Base-by-base conservation (phyloP, 2,888 invertebrate species). In the Agonopterix subpropinquella region DNA sequence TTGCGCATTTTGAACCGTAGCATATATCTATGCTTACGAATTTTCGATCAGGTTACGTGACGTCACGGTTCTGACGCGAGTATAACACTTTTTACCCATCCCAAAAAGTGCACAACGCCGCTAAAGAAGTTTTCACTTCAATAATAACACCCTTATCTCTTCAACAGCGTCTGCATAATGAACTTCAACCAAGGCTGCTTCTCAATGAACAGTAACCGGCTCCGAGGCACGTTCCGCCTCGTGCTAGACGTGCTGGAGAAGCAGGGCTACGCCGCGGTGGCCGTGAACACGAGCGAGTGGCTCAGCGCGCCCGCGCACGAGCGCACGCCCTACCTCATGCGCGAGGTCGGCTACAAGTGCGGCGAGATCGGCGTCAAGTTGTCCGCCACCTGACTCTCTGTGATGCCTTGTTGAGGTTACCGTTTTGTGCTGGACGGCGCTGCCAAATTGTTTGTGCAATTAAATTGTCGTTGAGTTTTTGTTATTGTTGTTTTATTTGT, bases 271-370 rank as follows among this genome's bases (percentile, higher is more conserved):
- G 80, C 80, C 0, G 83, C 91, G 0, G 84, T 93, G 1, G 79
- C 90, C 0, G 67, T 94, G 45, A 89, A 90, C 62, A 58, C 80
- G 10, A 67, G 63, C 41, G 77, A 80, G 49, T 94, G 92, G 92
- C 60, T 77, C 5, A 65, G 66, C 2, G 70, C 92, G 5, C 80
- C 89, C 0, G 79, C 89, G 42, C 83, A 89, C 59, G 92, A 93
- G 71, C 90, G 89, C 59, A 89, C 91, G 53, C 91, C 92, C 0
- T 93, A 90, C 65, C 71, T 94, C 37, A 89, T 92, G 87, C 82
- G 91, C 42, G 89, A 90, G 52, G 57, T 87, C 1, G 73, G 67
- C 0, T 80, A 82, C 62, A 80, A 70, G 79, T 93, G 73, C 71
- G 89, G 77, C 47, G 87, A 74, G 78, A 85, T 82, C 55, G 86